Conservation (phyloP, 2,888 invertebrate genomes). For the Ectemnius cavifrons region DNA sequence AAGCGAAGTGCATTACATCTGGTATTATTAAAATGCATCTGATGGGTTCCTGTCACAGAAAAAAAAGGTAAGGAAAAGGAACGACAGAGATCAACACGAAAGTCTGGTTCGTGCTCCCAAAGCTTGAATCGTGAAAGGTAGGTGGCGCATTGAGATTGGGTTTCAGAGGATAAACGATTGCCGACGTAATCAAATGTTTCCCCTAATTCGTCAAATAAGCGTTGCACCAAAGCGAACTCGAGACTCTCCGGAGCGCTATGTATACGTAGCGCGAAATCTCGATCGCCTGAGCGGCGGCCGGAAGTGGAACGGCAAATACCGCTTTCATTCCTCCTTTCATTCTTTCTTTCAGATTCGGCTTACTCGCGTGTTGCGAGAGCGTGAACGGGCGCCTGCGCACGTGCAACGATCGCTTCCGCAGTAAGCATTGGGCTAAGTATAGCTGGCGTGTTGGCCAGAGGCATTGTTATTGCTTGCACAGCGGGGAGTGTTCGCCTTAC, state of each 20-base stretch:
- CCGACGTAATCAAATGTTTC: constrained; percentile 32
- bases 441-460: constrained; percentile 68
- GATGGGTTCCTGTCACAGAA: background rate
- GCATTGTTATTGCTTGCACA: too few relatives aligned
- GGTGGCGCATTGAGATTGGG: constrained; percentile 13
- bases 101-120: too few relatives aligned
- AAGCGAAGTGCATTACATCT: background rate
- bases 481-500: constrained; percentile 61
- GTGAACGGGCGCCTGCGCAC: constrained; percentile 57
- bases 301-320: constrained; percentile 55
- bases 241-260: background rate
- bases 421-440: constrained; percentile 67
- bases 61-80: background rate
- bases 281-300: constrained; percentile 43
- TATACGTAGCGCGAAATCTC: constrained; percentile 38
- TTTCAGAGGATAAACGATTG: constrained; percentile 31
- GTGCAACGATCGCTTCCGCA: constrained; percentile 62
- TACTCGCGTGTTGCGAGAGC: constrained; percentile 38
- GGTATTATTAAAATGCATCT: background rate
- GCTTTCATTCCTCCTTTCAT: constrained; percentile 28
- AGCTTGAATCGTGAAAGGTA: too few relatives aligned
- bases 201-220: constrained; percentile 24
- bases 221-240: constrained; percentile 26
- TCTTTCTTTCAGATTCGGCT: constrained; percentile 22
- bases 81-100: background rate